Percentiles rank a stretch among this genome's conserved stretches.
Conservation (phyloP, 2,113 vertebrate species). For the Cyprinodon variegatus region DNA sequence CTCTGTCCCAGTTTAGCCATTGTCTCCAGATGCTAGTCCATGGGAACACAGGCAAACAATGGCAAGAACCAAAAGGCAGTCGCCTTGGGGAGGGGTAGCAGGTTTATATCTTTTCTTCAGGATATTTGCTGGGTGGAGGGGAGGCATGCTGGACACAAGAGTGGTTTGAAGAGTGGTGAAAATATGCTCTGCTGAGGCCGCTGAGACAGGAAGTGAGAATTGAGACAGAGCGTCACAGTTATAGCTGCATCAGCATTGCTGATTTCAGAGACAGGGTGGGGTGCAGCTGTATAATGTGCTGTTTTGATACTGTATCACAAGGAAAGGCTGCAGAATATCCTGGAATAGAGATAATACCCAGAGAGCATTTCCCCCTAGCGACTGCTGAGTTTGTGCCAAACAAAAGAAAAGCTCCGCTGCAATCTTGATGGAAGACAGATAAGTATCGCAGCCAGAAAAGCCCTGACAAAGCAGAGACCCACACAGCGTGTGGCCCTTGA, state of each 20-base stretch:
- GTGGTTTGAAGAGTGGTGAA: conserved; percentile 12
- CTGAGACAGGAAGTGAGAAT: conserved; percentile 52
- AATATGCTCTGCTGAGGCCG: conserved; percentile 6
- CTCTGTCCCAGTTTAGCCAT: conserved; percentile 62
- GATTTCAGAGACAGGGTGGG: conserved; percentile 57
- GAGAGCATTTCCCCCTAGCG: conserved; percentile 69
- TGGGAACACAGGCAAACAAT: conserved; percentile 81
- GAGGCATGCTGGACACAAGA: neutral
- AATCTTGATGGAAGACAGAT: conserved; percentile 77
- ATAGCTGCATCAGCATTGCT: conserved; percentile 36
- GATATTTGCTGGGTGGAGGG: conserved; percentile 27
- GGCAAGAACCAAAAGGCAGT: conserved; percentile 71
- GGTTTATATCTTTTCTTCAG: conserved; percentile 56
- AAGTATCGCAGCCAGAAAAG: conserved; percentile 67
- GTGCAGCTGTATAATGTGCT: conserved; percentile 57
- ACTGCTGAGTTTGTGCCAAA: conserved; percentile 54
- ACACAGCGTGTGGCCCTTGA: conserved; percentile 40
- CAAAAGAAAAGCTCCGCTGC: conserved; percentile 67
- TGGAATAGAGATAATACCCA: conserved; percentile 72
- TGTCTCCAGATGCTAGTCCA: conserved; percentile 79
- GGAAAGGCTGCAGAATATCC: conserved; percentile 74
- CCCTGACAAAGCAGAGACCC: conserved; percentile 67
- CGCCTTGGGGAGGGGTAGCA: conserved; percentile 58
- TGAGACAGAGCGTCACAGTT: conserved; percentile 41
- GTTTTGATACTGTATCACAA: conserved; percentile 76